These are phyloP conservation scores for Microctonus aethiopoides DNA, from an alignment of 2,888 invertebrate species.

Conservation along the genomic window DNA sequence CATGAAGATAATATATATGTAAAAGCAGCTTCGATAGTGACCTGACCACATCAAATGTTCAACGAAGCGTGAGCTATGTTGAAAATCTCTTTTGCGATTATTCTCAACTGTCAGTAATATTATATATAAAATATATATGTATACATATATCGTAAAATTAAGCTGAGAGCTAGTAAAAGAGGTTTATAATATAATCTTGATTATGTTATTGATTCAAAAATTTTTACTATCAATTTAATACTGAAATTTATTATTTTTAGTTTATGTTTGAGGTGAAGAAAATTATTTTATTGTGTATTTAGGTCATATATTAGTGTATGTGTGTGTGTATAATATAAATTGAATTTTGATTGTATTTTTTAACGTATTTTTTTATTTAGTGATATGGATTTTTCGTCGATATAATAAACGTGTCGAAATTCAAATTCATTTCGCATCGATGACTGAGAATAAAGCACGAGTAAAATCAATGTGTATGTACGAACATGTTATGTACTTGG, in stretches of 20 bases:
- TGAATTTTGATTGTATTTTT: too few species aligned
- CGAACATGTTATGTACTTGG: background rate
- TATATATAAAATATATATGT: constrained; percentile 6
- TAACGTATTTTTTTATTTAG: constrained; percentile 4
- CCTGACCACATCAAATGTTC: constrained; percentile 58
- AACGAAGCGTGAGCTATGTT: constrained; percentile 47
- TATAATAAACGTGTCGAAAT: constrained; percentile 15
- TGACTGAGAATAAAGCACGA: constrained; percentile 19
- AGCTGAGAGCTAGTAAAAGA: background rate
- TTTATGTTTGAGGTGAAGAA: too few species aligned
- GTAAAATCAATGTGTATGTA: background rate
- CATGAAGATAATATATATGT: constrained; percentile 1
- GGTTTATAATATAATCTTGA: background rate
- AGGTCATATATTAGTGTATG: background rate
- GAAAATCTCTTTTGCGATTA: constrained; percentile 45
- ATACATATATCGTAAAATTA: too few species aligned
- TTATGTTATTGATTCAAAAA: background rate
- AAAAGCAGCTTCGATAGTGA: background rate
- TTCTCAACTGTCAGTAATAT: background rate
- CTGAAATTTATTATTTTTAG: background rate
- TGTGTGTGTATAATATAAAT: background rate
- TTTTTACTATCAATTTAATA: background rate
- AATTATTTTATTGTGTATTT: too few species aligned
- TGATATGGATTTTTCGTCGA: constrained; percentile 17
- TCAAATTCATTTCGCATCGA: constrained; percentile 37